Percentiles rank a stretch among this genome's conserved stretches.
phyloP scores from a whole-genome alignment of 2,113 vertebrate species.

The Lophotis ruficrista region DNA sequence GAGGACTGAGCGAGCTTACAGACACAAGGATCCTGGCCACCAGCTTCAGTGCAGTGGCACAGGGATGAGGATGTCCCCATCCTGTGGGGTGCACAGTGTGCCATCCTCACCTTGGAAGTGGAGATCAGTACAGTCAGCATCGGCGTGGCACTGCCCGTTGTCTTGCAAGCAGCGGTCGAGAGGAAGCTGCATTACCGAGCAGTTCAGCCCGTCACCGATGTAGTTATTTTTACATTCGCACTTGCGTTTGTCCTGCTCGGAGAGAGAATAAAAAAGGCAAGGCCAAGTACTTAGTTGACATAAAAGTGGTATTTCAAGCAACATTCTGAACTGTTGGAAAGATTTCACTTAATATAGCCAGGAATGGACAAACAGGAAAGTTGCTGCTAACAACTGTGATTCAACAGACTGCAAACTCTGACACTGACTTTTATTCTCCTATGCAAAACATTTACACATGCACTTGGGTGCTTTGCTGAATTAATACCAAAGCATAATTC shows the following conservation, averaged over 20 bases:
- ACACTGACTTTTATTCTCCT: background rate
- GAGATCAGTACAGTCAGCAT: constrained; percentile 86
- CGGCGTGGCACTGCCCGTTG: constrained; percentile 85
- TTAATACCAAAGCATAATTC: background rate
- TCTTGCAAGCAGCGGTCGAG: constrained; percentile 88
- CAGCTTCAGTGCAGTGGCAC: background rate
- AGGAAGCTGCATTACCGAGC: constrained; percentile 80
- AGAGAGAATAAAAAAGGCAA: background rate
- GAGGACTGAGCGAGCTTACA: background rate
- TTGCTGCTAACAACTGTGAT: background rate
- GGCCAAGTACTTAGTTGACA: background rate
- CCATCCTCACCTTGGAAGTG: constrained; percentile 87
- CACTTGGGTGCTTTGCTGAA: background rate
- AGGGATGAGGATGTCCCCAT: background rate
- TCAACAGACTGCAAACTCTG: background rate
- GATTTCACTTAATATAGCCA: background rate
- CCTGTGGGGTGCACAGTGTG: fast-evolving
- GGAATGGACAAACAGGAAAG: background rate
- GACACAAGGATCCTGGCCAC: background rate
- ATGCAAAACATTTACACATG: background rate
- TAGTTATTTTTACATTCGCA: constrained; percentile 88
- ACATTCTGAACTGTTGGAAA: background rate
- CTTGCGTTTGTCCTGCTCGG: constrained; percentile 80
- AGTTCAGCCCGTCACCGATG: constrained; percentile 86
- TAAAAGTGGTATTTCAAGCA: background rate